phyloP scores from a whole-genome alignment of 2,888 invertebrate species.

The Chrysolina haemoptera region DNA sequence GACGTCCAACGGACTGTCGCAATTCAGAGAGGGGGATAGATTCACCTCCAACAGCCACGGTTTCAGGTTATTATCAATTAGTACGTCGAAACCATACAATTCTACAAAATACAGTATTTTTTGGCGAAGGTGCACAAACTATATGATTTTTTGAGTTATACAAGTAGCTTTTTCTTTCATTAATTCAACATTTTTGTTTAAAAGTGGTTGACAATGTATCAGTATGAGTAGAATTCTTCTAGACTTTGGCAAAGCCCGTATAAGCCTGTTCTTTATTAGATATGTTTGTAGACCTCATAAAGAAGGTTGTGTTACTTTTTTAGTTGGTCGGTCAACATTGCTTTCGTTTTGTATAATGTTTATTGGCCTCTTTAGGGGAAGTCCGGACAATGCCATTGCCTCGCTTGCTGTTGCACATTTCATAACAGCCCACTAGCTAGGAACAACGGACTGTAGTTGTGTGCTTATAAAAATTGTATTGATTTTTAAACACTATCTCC shows the following conservation, averaged over 20 bases:
- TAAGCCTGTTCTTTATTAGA: slow-evolving; percentile 10
- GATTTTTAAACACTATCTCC: no score
- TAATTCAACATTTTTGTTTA: no score
- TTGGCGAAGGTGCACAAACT: no score
- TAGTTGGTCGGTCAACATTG: not conserved
- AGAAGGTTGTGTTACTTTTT: slow-evolving; percentile 8
- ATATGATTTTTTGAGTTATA: no score
- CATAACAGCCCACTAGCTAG: not conserved
- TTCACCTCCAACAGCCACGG: slow-evolving; percentile 98
- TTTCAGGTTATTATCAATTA: slow-evolving; percentile 91
- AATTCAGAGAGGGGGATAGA: slow-evolving; percentile 90
- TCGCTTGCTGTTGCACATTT: not conserved
- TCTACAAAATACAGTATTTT: slow-evolving; percentile 72
- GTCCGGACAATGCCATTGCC: not conserved
- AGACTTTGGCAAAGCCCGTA: slow-evolving; percentile 6
- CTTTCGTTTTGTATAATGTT: not conserved
- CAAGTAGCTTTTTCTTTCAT: no score
- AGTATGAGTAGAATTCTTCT: no score
- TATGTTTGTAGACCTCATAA: slow-evolving; percentile 1
- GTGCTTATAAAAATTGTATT: no score
- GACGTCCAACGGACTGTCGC: slow-evolving; percentile 94
- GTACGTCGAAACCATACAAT: slow-evolving; percentile 94
- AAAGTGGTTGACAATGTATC: no score
- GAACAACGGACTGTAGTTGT: not conserved
- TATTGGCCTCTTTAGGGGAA: not conserved